These are phyloP conservation scores for Cyclopterus lumpus DNA, from an alignment of 2,797 vertebrate species.

Conservation along the genomic window DNA sequence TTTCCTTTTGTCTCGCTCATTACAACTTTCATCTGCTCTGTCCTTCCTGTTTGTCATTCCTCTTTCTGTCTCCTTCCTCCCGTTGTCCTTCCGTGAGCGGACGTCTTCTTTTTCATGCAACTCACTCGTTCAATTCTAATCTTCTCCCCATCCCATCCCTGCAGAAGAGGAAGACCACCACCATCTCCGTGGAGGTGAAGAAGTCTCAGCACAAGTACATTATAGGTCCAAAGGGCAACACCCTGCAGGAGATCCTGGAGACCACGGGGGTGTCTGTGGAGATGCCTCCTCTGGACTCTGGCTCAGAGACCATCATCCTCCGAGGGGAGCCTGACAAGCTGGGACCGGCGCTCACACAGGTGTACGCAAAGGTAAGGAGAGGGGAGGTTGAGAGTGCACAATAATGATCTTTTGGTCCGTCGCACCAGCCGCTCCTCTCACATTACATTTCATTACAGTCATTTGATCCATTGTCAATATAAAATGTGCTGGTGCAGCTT, in stretches of 20 bases:
- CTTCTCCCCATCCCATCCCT: not conserved
- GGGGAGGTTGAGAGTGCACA: too few relatives aligned
- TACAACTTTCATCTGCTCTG: not conserved
- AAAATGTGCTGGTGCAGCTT: not conserved
- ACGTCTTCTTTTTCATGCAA: not conserved
- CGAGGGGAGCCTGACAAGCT: conserved; percentile 85
- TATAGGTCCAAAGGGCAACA: conserved; percentile 85
- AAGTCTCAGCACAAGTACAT: conserved; percentile 89
- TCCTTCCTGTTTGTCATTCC: conserved; percentile 17
- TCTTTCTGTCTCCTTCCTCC: conserved; percentile 18
- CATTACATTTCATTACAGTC: not conserved
- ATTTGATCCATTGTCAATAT: not conserved
- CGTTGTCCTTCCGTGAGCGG: not conserved
- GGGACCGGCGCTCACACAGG: conserved; percentile 84
- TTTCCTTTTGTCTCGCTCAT: not conserved
- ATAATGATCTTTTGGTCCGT: not conserved
- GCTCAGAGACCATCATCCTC: conserved; percentile 87
- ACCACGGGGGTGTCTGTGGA: conserved; percentile 85
- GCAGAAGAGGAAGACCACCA: conserved; percentile 88
- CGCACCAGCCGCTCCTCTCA: not conserved
- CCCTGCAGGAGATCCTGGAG: conserved; percentile 87
- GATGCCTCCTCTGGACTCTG: conserved; percentile 83
- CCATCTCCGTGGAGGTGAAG: conserved; percentile 86
- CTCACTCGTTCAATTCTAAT: conserved; percentile 3
- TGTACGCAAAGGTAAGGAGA: conserved; percentile 83